A percentile compares a stretch with the other conserved stretches of the same genome.
phyloP scores from a whole-genome alignment of 2,113 vertebrate species.

The Seriola quinqueradiata region DNA sequence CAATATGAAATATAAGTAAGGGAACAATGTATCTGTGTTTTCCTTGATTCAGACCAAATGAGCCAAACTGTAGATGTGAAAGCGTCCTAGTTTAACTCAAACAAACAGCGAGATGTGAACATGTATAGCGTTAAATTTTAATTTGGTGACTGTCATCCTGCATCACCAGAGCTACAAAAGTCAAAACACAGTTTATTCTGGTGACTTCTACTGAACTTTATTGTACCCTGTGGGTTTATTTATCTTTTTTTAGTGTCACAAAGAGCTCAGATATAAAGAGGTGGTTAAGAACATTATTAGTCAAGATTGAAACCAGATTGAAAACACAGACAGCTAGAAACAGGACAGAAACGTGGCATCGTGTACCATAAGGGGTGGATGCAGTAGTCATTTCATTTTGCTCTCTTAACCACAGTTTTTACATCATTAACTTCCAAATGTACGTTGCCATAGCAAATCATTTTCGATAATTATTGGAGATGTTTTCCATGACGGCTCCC shows the following conservation, averaged over 20 bases:
- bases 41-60: too few relatives aligned
- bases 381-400: neutral
- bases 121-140: neutral
- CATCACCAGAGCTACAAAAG: neutral
- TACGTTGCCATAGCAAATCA: too few relatives aligned
- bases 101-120: too few relatives aligned
- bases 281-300: neutral
- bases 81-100: too few relatives aligned
- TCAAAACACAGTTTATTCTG: neutral
- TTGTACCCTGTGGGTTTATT: neutral
- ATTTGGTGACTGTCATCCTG: neutral
- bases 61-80: neutral
- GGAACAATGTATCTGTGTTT: neutral
- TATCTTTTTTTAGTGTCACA: neutral
- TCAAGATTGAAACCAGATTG: neutral
- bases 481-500: neutral
- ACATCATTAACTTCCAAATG: too few relatives aligned
- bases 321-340: too few relatives aligned
- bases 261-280: neutral
- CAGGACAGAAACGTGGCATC: too few relatives aligned
- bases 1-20: too few relatives aligned
- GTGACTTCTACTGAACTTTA: neutral
- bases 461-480: too few relatives aligned
- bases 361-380: too few relatives aligned
- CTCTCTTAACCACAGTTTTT: too few relatives aligned